phyloP scores from a whole-genome alignment of 2,888 invertebrate species.

The Thumatha senex region DNA sequence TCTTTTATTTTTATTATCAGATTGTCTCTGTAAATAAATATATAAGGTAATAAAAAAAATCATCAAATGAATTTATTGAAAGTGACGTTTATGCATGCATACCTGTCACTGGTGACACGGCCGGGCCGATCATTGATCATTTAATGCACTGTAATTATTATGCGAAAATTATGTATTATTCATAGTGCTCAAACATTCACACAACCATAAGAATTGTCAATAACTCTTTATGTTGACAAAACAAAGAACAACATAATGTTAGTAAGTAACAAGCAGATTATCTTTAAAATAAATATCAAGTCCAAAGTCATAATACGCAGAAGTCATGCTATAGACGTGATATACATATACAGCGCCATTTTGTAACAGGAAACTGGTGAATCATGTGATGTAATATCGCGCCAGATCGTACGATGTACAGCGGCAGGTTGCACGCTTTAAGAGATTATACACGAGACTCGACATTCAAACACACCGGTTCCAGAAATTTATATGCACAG shows the following conservation, averaged over 20 bases:
- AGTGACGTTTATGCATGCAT: no score
- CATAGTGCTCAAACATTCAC: neutral
- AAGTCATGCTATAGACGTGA: neutral
- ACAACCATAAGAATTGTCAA: neutral
- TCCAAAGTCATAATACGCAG: slow-evolving; percentile 23
- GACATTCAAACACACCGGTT: neutral
- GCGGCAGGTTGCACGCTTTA: neutral
- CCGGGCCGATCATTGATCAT: no score
- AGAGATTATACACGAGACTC: neutral
- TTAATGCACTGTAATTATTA: no score
- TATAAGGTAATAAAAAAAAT: no score
- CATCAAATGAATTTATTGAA: neutral
- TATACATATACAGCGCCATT: slow-evolving; percentile 18
- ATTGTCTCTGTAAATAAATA: no score
- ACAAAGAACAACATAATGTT: neutral
- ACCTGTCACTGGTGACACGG: no score
- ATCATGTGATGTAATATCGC: slow-evolving; percentile 41
- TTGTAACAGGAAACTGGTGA: slow-evolving; percentile 31
- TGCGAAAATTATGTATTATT: neutral
- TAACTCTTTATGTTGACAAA: no score
- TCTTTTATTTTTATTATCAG: no score
- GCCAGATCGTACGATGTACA: slow-evolving; percentile 39
- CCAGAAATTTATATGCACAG: no score
- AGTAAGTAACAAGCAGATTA: neutral
- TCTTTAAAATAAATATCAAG: slow-evolving; percentile 8